Base-by-base conservation (phyloP, 1,140 invertebrate species). In the Yoshiicerus persimilis region DNA sequence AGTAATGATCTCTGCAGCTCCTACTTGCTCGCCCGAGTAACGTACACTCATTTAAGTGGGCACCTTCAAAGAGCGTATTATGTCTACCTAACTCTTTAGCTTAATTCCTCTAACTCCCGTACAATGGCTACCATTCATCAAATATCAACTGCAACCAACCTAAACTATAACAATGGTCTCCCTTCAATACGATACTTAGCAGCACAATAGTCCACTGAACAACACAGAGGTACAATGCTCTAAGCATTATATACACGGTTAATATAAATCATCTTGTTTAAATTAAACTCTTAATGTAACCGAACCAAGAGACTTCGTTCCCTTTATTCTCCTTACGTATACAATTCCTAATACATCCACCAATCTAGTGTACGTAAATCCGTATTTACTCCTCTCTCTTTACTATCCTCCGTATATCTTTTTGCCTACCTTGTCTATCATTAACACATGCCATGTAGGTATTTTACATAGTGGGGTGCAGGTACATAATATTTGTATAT, bases 191-290 rank as follows among this genome's bases (percentile, higher is more conserved):
- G 27, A 70, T 70, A 70, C 66, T 30, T 70, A 27, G 4, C n/a
- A 64, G 25, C n/a, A 25, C 62, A n/a, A n/a, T n/a, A n/a, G n/a
- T n/a, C n/a, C n/a, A n/a, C n/a, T n/a, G n/a, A n/a, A n/a, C n/a
- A 23, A 70, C 30, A 70, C 25, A 27, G 4, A 11, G 13, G 4
- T 70, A 70, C 25, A 70, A 11, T 32, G 10, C 4, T 70, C 9
- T 30, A 85, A 34, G 30, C 9, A 25, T n/a, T 32, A 38, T 56
- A 16, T 56, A 56, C n/a, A n/a, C n/a, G n/a, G 20, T 36, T 41
- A 38, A 80, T 70, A 70, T 56, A 86, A 39, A 88, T 88, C 64
- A 88, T 88, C 84, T 88, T 86, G 84, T 88, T 88, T 86, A 86
- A 88, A 88, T 88, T 88, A 88, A 80, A 88, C 39, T 47, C 20